phyloP scores from a whole-genome alignment of 2,797 vertebrate species.

The Cottoperca gobio region DNA sequence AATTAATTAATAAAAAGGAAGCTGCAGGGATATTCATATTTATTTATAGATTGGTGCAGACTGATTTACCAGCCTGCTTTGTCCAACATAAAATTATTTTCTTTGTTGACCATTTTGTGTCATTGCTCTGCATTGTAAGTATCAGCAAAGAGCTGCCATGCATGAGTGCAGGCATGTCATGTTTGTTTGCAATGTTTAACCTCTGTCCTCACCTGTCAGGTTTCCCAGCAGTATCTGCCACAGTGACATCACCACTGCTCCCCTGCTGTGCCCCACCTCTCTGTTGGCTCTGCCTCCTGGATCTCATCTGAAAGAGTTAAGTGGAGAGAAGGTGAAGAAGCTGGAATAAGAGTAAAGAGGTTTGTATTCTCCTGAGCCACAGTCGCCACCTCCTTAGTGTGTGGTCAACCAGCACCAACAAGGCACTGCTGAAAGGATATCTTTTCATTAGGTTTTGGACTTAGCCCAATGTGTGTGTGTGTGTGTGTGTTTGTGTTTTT shows the following conservation, averaged over 20 bases:
- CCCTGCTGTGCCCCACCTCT: conserved; percentile 46
- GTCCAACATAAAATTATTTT: not conserved
- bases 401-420: conserved; percentile 17
- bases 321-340: not conserved
- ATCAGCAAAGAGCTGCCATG: not conserved
- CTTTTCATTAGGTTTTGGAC: not conserved
- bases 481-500: too few relatives aligned
- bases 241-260: conserved; percentile 22
- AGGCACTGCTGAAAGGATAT: not conserved
- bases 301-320: conserved; percentile 48
- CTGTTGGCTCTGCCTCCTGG: conserved; percentile 69
- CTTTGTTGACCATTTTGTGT: not conserved
- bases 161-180: conserved; percentile 1
- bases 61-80: too few relatives aligned
- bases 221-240: conserved; percentile 44
- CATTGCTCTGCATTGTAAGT: not conserved
- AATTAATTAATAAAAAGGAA: too few relatives aligned
- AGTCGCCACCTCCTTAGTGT: not conserved
- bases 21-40: too few relatives aligned
- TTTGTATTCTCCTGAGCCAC: not conserved
- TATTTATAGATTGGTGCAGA: not conserved
- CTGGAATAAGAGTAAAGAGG: not conserved
- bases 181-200: conserved; percentile 17
- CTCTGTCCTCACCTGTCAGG: conserved; percentile 69
- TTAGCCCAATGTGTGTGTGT: not conserved